Percentiles rank a stretch among this genome's conserved stretches.
phyloP scores from a whole-genome alignment of 2,113 vertebrate genomes.

The Cyphotilapia sp. region DNA sequence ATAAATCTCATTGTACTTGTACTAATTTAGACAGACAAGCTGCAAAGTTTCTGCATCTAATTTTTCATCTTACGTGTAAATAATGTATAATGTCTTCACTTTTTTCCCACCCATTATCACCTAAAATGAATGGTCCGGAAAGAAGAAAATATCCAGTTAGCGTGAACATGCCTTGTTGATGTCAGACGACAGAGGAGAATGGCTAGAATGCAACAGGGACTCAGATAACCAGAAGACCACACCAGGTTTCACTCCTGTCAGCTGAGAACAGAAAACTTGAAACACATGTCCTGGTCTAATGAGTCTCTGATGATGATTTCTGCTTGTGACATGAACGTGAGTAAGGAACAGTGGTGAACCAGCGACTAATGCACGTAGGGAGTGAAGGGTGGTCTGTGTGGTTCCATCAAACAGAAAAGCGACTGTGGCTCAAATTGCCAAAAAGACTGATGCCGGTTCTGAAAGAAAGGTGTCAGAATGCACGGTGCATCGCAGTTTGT shows the following conservation, averaged over 20 bases:
- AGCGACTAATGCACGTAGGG: accelerated
- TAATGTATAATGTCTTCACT: not conserved
- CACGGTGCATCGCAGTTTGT: too few relatives aligned
- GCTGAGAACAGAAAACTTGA: not conserved
- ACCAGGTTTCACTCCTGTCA: accelerated
- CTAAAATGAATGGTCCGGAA: accelerated
- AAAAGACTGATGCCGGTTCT: too few relatives aligned
- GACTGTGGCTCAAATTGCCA: accelerated
- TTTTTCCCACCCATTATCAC: too few relatives aligned
- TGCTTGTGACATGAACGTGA: accelerated
- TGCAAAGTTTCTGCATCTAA: not conserved
- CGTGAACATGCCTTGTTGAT: accelerated
- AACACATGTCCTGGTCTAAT: not conserved
- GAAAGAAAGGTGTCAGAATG: too few relatives aligned
- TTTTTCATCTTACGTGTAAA: not conserved
- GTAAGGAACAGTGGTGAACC: not conserved
- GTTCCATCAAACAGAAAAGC: too few relatives aligned
- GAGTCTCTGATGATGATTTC: not conserved
- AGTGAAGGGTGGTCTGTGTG: not conserved
- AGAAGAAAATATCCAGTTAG: not conserved
- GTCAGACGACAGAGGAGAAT: not conserved
- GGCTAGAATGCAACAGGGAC: not conserved
- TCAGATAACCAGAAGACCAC: not conserved
- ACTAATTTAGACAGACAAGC: not conserved
- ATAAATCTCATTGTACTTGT: accelerated